phyloP scores from a whole-genome alignment of 2,888 invertebrate genomes.

The Cephus pulcher region DNA sequence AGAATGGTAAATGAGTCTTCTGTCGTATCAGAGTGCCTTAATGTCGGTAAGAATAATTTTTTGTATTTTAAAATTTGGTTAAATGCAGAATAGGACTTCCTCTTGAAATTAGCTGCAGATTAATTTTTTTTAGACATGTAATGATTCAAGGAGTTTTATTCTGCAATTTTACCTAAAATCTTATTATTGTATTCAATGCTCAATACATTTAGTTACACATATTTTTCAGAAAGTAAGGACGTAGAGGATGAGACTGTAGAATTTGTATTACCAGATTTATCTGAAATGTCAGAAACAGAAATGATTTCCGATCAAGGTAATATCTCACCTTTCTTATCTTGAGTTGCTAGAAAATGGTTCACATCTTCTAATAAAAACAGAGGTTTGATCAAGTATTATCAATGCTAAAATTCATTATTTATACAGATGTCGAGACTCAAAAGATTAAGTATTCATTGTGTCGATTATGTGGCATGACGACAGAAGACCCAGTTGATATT shows the following conservation, averaged over 20 bases:
- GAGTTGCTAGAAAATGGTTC: background rate
- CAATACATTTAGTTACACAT: background rate
- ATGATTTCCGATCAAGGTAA: slow-evolving; percentile 5
- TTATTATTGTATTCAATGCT: background rate
- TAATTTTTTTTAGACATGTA: too few species aligned
- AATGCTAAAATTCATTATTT: background rate
- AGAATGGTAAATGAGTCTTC: slow-evolving; percentile 9
- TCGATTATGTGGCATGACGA: slow-evolving; percentile 36
- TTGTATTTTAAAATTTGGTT: background rate
- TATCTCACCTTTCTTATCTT: background rate
- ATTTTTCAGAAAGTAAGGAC: slow-evolving; percentile 10
- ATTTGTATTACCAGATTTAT: slow-evolving; percentile 20
- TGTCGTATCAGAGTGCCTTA: slow-evolving; percentile 10
- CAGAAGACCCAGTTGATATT: slow-evolving; percentile 28
- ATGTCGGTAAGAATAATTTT: slow-evolving; percentile 9
- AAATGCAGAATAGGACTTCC: too few species aligned
- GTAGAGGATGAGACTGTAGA: slow-evolving; percentile 10
- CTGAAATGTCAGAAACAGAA: slow-evolving; percentile 13
- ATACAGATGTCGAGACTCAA: background rate
- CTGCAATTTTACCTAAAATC: background rate
- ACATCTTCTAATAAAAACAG: background rate
- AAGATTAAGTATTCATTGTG: slow-evolving; percentile 21
- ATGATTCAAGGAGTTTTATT: too few species aligned
- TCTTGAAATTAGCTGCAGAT: too few species aligned
- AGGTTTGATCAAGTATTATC: background rate